A percentile compares a stretch with the other conserved stretches of the same genome.
Evolutionary conservation across 2,888 invertebrate species (phyloP).

Genomic region (Capitulum mitella): DNA sequence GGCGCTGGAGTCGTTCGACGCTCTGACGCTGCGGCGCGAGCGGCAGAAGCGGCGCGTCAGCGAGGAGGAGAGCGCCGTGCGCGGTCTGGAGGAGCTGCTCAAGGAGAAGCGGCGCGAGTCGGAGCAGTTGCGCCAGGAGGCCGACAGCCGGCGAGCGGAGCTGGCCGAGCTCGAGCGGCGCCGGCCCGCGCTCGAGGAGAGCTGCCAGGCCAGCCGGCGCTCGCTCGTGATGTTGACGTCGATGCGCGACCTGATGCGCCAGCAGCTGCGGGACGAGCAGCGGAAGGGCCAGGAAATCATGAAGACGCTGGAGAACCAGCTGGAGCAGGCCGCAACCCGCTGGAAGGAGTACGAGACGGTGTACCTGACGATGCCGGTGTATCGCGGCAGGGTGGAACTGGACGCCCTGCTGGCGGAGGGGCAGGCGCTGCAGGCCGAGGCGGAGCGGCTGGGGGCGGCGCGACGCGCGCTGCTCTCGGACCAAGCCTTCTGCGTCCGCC

Average conservation of each 20-base stretch:
- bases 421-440: neutral
- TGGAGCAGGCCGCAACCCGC: neutral
- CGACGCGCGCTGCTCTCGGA: neutral
- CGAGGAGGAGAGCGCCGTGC: neutral
- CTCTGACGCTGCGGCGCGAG: neutral
- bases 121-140: neutral
- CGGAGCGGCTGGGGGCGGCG: neutral
- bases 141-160: neutral
- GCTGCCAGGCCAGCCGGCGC: neutral
- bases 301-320: neutral
- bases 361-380: neutral
- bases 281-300: neutral
- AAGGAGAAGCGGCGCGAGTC: neutral
- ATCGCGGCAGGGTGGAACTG: neutral
- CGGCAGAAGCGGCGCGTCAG: neutral
- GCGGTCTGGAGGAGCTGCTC: neutral
- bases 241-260: constrained; percentile 2
- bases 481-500: neutral
- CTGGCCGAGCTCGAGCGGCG: neutral
- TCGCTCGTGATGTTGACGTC: neutral
- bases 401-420: neutral
- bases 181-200: neutral
- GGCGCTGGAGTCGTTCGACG: neutral
- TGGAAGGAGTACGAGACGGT: neutral
- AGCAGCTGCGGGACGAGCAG: neutral